Base-by-base conservation (phyloP, 1,140 invertebrate species). In the Trichoplusia ni region DNA sequence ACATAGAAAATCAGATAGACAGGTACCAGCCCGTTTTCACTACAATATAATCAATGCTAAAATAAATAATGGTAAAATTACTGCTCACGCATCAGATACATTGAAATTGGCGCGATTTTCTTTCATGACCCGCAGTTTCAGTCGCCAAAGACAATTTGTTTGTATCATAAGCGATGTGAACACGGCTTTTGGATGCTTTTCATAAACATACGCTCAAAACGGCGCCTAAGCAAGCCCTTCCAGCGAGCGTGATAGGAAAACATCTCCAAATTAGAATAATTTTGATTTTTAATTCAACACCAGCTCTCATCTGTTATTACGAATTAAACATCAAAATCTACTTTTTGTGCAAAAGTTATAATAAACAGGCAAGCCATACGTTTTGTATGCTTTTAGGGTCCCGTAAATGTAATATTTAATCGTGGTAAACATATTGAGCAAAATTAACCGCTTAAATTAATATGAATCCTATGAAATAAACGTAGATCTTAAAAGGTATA, bases 21-120 rank as follows among this genome's bases (percentile, higher is more conserved):
- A 82, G 81, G 83, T 69, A 82, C 83, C 83, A 86, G 83, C 83
- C 83, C 79, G 83, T 73, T 66, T 62, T 59, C 62, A 70, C 70
- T 77, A 77, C 63, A 58, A 61, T 64, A 21, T 46, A 58, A 42
- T 58, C 54, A 42, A 44, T 19, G 37, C 37, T 58, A 58, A 58
- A 58, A 42, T 58, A 58, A 58, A 58, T 44, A 42, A 29, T 42
- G 4, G 19, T 9, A 31, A 29, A 16, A 31, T 7, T 29, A 42
- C 21, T 44, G 9, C 11, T 44, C 9, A 31, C 54, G 44, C 37
- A 31, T 14, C 51, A 38, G 44, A 19, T 18, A 29, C n/a, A n/a
- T n/a, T n/a, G n/a, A n/a, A n/a, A n/a, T n/a, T n/a, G n/a, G n/a
- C n/a, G n/a, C n/a, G n/a, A n/a, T n/a, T n/a, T n/a, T n/a, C n/a